Evolutionary conservation across 2,888 invertebrate species (phyloP).

Genomic region (Platyscelio sp.): DNA sequence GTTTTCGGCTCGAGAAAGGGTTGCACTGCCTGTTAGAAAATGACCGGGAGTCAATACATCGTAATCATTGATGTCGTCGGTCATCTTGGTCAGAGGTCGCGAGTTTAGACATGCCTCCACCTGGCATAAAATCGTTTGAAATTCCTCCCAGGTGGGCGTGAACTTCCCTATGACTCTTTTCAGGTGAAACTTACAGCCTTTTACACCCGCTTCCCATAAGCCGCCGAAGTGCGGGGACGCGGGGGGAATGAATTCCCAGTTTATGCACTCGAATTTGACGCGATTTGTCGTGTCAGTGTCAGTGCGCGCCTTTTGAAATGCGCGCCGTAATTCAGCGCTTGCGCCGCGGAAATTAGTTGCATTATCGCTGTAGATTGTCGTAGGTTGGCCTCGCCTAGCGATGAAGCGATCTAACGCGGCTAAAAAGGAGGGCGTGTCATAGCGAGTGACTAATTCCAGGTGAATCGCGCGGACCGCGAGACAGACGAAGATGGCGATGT

Average conservation of each 20-base stretch:
- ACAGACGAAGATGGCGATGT: no score
- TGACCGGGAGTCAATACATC: not conserved
- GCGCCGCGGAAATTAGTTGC: slow-evolving; percentile 24
- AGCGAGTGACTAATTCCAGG: slow-evolving; percentile 6
- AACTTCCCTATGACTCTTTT: no score
- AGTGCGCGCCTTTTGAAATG: not conserved
- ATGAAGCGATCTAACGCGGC: not conserved
- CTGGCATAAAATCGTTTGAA: no score
- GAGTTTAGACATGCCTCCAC: no score
- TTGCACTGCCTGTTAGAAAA: not conserved
- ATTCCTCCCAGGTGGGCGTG: no score
- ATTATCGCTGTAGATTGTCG: slow-evolving; percentile 1
- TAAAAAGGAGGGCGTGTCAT: not conserved
- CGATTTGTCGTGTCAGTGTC: no score
- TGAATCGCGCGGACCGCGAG: not conserved
- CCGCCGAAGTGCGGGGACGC: not conserved
- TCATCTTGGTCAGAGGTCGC: no score
- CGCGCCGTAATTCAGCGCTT: not conserved
- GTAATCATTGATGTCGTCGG: no score
- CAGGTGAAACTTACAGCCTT: no score
- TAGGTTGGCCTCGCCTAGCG: not conserved
- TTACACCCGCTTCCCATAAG: no score
- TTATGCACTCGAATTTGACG: no score
- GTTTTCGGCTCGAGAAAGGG: not conserved
- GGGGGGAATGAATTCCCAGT: not conserved